Base-by-base conservation (phyloP, 2,797 vertebrate species). In the Erethizon dorsatum region DNA sequence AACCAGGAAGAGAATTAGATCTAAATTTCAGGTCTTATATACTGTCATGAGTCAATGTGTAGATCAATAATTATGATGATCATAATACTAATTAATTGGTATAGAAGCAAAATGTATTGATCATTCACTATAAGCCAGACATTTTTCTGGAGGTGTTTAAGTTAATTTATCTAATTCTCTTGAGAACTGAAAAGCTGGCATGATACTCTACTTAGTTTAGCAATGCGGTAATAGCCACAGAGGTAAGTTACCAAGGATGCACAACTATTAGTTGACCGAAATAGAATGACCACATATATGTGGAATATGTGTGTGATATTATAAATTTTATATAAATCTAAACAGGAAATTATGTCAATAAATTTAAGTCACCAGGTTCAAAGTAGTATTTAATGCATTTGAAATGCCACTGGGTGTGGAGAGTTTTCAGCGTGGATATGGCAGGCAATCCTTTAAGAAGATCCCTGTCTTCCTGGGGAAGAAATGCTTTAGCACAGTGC, bases 81-180 rank as follows among this genome's bases (percentile, higher is more conserved):
- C 17, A 84, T 57, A 26, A 84, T 41, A 63, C 33, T 94, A 77
- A 88, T 61, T 83, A 80, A 82, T 10, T 79, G 20, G 1, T 28
- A 83, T 18, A 77, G 26, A 4, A 54, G 41, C 14, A 83, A 92
- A 91, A 84, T 61, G 41, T 85, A 75, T 2, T 67, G 50, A 82
- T 65, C 11, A 79, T 52, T 61, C 80, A 37, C 31, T 86, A 13
- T 47, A 87, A 94, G 31, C 24, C 50, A 83, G 50, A 31, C 13
- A 31, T 28, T 88, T 52, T 80, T 82, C 17, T 75, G 57, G 61
- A 77, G 6, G 18, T 56, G 2, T 83, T 88, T 67, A 12, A 89
- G 11, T 94, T 54, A 52, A 26, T 88, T 89, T 83, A 91, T 37
- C 18, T 65, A 85, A 59, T 73, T 94, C 31, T 91, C 28, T 45